Percentiles rank a stretch among this genome's conserved stretches.
Evolutionary conservation across 2,888 invertebrate species (phyloP).

Genomic region (Gymnocheta viridis): DNA sequence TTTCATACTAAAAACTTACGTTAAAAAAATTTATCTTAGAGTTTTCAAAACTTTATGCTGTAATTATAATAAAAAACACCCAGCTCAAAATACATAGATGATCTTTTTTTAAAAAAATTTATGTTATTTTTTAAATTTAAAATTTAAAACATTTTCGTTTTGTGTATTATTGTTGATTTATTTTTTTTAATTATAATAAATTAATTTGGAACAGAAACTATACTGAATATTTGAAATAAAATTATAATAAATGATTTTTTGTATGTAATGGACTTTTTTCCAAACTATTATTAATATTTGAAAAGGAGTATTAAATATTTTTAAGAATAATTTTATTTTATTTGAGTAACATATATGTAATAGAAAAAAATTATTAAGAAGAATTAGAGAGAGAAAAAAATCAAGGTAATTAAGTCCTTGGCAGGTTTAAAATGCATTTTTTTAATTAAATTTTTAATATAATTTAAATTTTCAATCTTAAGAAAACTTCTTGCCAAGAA

Average conservation of each 20-base stretch:
- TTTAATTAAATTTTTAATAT: not conserved
- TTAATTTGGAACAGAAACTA: not conserved
- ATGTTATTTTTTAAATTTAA: not conserved
- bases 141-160: not conserved
- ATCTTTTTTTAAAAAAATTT: not conserved
- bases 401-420: conserved; percentile 71
- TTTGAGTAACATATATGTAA: conserved; percentile 13
- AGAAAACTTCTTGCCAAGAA: conserved; percentile 53
- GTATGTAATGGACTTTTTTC: conserved; percentile 12
- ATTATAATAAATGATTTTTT: conserved; percentile 42
- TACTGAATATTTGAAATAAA: conserved; percentile 19
- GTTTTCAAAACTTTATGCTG: not conserved
- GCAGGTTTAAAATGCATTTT: conserved; percentile 52
- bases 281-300: conserved; percentile 22
- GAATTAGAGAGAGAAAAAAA: conserved; percentile 40
- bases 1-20: conserved; percentile 37
- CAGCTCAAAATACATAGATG: conserved; percentile 76
- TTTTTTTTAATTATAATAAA: not conserved
- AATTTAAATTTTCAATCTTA: not conserved
- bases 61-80: conserved; percentile 72
- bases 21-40: not conserved
- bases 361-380: conserved; percentile 34
- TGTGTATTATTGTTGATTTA: not conserved
- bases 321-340: conserved; percentile 4
- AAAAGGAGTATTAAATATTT: conserved; percentile 11